Conservation (phyloP, 2,888 invertebrate species). For the Xanthorhoe designata region DNA sequence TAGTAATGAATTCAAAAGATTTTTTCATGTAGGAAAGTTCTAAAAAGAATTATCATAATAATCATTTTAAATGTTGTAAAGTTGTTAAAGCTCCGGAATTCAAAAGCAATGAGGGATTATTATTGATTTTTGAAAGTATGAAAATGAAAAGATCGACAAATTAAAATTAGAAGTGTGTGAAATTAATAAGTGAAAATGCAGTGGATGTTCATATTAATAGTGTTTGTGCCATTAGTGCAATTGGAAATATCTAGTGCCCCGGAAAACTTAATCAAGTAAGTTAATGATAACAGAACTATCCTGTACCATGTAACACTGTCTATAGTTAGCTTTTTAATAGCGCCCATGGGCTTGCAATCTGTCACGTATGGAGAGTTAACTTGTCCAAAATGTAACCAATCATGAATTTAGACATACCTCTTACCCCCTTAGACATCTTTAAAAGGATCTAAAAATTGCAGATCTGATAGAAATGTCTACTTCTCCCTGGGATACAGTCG, state of each 20-base stretch:
- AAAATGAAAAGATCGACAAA: background rate
- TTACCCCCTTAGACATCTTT: too few species aligned
- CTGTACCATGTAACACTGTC: too few species aligned
- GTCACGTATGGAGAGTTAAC: too few species aligned
- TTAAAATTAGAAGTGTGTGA: conserved; percentile 2
- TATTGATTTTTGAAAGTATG: background rate
- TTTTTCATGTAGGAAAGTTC: too few species aligned
- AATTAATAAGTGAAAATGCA: conserved; percentile 41
- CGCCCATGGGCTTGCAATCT: too few species aligned
- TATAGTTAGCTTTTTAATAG: background rate
- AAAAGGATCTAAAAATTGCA: too few species aligned
- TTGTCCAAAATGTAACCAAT: too few species aligned
- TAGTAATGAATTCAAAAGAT: too few species aligned
- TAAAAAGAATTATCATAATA: too few species aligned
- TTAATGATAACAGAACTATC: background rate
- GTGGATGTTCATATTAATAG: conserved; percentile 43
- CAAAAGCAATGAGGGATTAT: background rate
- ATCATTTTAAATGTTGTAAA: background rate
- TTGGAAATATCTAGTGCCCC: conserved; percentile 33
- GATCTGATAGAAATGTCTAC: too few species aligned
- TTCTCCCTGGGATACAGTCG: too few species aligned
- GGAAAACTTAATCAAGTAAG: conserved; percentile 32
- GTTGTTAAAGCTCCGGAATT: background rate
- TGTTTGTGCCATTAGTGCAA: conserved; percentile 39
- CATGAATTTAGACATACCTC: too few species aligned